Evolutionary conservation across 2,113 vertebrate species (phyloP).

Genomic region (Peromyscus californicus): DNA sequence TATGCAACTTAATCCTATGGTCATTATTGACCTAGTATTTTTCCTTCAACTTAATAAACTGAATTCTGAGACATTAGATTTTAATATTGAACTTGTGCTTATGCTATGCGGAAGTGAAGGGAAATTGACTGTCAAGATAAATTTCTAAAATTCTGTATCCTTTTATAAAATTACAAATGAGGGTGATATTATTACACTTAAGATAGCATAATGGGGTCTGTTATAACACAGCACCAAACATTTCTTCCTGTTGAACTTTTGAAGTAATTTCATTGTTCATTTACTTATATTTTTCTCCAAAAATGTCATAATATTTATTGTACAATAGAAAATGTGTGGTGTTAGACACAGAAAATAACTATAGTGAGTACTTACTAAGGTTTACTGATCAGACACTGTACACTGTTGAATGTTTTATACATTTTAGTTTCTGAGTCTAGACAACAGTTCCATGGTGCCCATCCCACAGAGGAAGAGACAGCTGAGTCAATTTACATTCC

Average conservation of each 20-base stretch:
- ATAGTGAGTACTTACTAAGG: neutral
- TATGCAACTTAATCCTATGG: neutral
- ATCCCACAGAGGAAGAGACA: neutral
- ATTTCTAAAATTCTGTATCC: neutral
- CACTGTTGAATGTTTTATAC: neutral
- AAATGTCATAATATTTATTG: neutral
- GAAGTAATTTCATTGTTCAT: neutral
- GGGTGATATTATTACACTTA: neutral
- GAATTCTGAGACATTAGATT: slow-evolving; percentile 59
- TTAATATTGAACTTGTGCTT: slow-evolving; percentile 59
- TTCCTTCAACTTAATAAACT: slow-evolving; percentile 14
- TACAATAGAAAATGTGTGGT: slow-evolving; percentile 5
- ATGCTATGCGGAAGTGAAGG: slow-evolving; percentile 41
- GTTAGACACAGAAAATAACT: neutral
- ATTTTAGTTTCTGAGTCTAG: neutral
- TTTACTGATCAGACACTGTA: neutral
- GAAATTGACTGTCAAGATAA: slow-evolving; percentile 33
- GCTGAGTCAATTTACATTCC: neutral
- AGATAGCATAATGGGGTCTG: neutral
- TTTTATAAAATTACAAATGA: slow-evolving; percentile 59
- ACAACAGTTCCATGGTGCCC: neutral
- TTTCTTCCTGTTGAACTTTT: slow-evolving; percentile 29
- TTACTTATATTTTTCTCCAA: slow-evolving; percentile 35
- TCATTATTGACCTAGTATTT: slow-evolving; percentile 56
- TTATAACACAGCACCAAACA: neutral